These are phyloP conservation scores for Cyphomyrus plagiostoma DNA, from an alignment of 2,113 vertebrate genomes.

Conservation along the genomic window DNA sequence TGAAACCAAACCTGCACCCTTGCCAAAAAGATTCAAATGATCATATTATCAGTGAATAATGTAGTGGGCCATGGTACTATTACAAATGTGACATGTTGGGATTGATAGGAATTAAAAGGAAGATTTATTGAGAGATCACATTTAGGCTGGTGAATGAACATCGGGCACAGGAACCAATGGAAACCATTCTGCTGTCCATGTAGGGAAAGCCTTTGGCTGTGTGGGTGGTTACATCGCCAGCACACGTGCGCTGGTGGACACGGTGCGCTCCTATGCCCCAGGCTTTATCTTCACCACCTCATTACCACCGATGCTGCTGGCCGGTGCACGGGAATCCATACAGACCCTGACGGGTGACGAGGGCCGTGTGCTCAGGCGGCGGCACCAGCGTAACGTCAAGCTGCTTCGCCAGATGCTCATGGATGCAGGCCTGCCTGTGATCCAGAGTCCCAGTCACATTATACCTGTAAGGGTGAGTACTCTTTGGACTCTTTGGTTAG, in stretches of 20 bases:
- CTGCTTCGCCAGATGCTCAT: constrained; percentile 93
- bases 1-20: neutral
- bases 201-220: constrained; percentile 93
- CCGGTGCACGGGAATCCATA: constrained; percentile 80
- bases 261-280: constrained; percentile 82
- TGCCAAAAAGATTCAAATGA: neutral
- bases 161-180: neutral
- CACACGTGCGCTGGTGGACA: constrained; percentile 76
- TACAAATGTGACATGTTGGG: neutral
- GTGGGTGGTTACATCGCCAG: constrained; percentile 93
- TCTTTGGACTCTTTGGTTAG: neutral
- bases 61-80: neutral
- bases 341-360: constrained; percentile 76
- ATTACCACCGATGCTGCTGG: constrained; percentile 87
- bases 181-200: neutral
- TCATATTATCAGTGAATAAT: neutral
- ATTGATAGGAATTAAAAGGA: neutral
- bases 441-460: constrained; percentile 95
- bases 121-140: neutral
- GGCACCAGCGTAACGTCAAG: constrained; percentile 90
- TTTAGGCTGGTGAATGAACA: neutral
- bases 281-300: constrained; percentile 98
- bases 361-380: constrained; percentile 73
- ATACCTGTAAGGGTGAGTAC: constrained; percentile 80
- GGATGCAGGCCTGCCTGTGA: constrained; percentile 84